These are phyloP conservation scores for Petrolisthes cinctipes DNA, from an alignment of 2,888 invertebrate species.

Conservation along the genomic window DNA sequence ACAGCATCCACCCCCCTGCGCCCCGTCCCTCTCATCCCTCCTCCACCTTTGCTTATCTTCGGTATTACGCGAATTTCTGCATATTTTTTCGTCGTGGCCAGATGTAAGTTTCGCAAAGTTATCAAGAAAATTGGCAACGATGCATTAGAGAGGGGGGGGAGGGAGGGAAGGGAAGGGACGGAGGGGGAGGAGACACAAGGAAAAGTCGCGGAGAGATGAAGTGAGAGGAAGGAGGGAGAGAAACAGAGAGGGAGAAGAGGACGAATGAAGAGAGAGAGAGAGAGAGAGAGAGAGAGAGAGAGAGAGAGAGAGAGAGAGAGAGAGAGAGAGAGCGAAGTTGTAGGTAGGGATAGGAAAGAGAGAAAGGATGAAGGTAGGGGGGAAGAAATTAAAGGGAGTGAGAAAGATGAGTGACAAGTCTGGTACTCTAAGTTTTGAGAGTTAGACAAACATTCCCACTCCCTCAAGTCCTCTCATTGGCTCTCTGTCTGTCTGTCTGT, in stretches of 20 bases:
- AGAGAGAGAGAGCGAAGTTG: no score
- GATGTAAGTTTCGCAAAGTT: background rate
- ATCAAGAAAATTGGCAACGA: background rate
- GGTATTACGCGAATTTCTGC: background rate
- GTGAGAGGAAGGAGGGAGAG: background rate
- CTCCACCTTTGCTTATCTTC: background rate
- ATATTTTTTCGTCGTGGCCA: background rate
- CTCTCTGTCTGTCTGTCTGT: constrained; percentile 30
- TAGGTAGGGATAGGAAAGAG: background rate
- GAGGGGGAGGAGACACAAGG: background rate
- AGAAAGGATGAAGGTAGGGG: background rate
- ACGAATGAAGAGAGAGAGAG: background rate
- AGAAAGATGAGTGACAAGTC: constrained; percentile 37
- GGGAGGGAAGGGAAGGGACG: background rate
- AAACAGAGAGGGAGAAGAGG: background rate
- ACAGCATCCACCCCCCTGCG: background rate
- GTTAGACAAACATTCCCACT: constrained; percentile 7
- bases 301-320: background rate
- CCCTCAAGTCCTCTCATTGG: background rate
- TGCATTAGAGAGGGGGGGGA: background rate
- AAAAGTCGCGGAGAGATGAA: background rate
- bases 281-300: background rate
- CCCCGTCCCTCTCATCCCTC: background rate
- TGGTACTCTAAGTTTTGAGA: constrained; percentile 37
- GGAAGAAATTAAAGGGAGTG: background rate